Evolutionary conservation across 2,797 vertebrate genomes (phyloP), one percentile per base, ranked within the genome.

Genomic region (Ficedula albicollis): DNA sequence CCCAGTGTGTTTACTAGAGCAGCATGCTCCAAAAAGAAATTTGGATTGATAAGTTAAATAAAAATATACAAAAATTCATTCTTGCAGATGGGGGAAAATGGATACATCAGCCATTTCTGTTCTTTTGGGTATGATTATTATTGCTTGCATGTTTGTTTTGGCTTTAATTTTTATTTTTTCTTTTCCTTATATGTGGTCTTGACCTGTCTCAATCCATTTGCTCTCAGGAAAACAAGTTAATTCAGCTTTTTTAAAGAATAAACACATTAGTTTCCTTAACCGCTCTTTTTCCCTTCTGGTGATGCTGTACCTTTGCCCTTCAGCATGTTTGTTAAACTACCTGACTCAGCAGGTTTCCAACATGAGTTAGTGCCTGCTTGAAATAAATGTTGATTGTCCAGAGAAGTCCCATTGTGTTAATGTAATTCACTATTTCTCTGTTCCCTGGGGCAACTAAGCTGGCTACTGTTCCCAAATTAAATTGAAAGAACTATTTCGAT

Each of bases 311-410:
- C 90, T 91, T 90, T 90, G 91, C 91, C 89, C 89, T 91, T 93
- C 84, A 90, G 89, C 82, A 41, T 88, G 92, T 94, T 96, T 87
- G 85, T 85, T 94, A 93, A 94, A 91, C 69, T 91, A 56, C 82
- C 91, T 95, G 87, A 95, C 87, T 92, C 91, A 91, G 92, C 92
- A 90, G 93, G 84, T 93, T 96, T 87, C 94, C 86, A 87, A 34
- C 89, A 72, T 92, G 82, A 97, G 87, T 85, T 96, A 92, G 89
- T 89, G 91, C 84, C 87, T 76, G 66, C 69, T 73, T 87, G 92
- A 95, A 95, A 91, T 91, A 94, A 94, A 89, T 85, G 92, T 89
- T 94, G 84, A 89, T 95, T 92, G 87, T 91, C 90, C 87, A 60
- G 66, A 94, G 89, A 86, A 96, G 95, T 96, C 82, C 73, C 69